Evolutionary conservation across 2,888 invertebrate genomes (phyloP).

Genomic region (Keiferia lycopersicella): DNA sequence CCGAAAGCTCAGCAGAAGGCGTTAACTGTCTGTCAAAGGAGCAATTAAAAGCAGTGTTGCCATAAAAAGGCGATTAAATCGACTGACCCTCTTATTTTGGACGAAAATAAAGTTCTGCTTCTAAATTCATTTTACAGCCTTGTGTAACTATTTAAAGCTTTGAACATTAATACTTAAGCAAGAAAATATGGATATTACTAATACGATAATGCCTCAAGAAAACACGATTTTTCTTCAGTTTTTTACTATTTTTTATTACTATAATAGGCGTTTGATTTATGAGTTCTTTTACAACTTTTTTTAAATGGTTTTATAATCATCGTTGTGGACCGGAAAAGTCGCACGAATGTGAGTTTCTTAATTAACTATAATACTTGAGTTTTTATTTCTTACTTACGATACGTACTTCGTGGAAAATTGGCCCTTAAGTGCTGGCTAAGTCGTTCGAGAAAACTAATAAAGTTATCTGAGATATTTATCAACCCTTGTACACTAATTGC

Average conservation of each 20-base stretch:
- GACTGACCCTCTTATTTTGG: conserved; percentile 52
- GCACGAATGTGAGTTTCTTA: conserved; percentile 26
- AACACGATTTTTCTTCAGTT: conserved; percentile 27
- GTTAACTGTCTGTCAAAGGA: conserved; percentile 76
- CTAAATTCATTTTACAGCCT: conserved; percentile 7
- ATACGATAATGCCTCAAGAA: background rate
- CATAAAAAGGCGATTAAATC: conserved; percentile 69
- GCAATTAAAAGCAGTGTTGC: conserved; percentile 77
- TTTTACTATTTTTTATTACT: conserved; percentile 52
- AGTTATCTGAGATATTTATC: conserved; percentile 51
- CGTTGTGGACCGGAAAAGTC: conserved; percentile 37
- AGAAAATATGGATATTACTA: background rate
- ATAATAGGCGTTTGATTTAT: conserved; percentile 60
- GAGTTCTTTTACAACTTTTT: conserved; percentile 45
- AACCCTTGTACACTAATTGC: conserved; percentile 59
- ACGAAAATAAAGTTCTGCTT: conserved; percentile 44
- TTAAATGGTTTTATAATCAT: conserved; percentile 57
- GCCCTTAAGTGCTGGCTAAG: background rate
- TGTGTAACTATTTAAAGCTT: background rate
- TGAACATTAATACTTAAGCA: background rate
- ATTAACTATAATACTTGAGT: conserved; percentile 40
- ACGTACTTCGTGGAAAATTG: conserved; percentile 1
- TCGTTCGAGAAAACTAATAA: conserved; percentile 42
- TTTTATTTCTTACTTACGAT: conserved; percentile 32
- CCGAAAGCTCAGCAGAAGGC: conserved; percentile 61